Evolutionary conservation across 2,113 vertebrate species (phyloP).

Genomic region (Myiopsitta monachus): DNA sequence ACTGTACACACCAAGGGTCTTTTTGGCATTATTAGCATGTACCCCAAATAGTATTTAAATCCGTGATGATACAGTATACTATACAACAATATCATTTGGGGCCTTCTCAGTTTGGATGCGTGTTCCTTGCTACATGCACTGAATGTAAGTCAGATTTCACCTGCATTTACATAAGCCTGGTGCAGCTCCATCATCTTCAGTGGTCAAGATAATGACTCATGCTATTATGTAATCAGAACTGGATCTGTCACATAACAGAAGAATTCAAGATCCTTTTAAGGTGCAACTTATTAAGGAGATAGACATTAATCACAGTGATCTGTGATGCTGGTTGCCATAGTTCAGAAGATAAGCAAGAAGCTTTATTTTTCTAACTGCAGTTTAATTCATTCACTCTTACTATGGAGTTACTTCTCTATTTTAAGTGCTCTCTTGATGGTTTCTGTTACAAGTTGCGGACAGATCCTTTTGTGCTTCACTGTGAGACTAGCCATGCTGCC

Average conservation of each 20-base stretch:
- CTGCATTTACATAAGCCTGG: not conserved
- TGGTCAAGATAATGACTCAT: fast-evolving
- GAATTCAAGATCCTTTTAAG: not conserved
- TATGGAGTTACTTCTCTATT: not conserved
- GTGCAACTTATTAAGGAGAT: not conserved
- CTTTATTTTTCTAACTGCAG: not conserved
- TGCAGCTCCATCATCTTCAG: not conserved
- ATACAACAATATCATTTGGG: not conserved
- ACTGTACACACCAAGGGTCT: not conserved
- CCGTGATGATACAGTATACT: not conserved
- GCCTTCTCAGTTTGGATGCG: not conserved
- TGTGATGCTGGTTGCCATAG: not conserved
- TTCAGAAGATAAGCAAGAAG: not conserved
- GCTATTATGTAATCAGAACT: not conserved
- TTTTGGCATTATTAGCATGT: slow-evolving; percentile 17
- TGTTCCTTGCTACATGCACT: not conserved
- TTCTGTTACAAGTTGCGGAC: not conserved
- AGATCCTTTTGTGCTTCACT: not conserved
- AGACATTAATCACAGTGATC: not conserved
- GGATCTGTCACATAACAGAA: not conserved
- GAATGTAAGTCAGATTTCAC: not conserved
- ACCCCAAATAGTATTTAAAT: slow-evolving; percentile 7
- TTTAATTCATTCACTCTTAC: not conserved
- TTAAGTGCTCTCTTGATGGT: not conserved
- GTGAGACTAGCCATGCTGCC: not conserved